Percentiles rank a stretch among this genome's conserved stretches.
Conservation (phyloP, 2,797 vertebrate species). For the Sebastes taczanowskii region DNA sequence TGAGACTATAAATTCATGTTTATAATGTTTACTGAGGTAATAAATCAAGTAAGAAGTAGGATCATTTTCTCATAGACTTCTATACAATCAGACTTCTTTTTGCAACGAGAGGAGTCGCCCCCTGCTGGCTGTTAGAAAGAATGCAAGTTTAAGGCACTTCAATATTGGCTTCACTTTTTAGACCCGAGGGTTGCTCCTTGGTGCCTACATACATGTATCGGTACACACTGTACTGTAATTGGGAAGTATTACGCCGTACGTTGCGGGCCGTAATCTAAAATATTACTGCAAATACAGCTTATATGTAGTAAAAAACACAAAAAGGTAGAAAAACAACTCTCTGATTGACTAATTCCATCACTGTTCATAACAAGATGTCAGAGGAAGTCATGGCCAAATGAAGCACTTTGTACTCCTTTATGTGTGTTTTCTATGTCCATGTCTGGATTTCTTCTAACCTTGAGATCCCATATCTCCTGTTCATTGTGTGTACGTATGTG, state of each 20-base stretch:
- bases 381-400: conserved; percentile 20
- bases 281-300: not conserved
- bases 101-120: not conserved
- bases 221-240: not conserved
- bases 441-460: conserved; percentile 42
- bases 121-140: not conserved
- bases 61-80: no score
- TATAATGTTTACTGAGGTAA: rapidly evolving
- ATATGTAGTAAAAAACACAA: not conserved
- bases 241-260: not conserved
- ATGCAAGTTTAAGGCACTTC: not conserved
- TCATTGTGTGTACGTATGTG: conserved; percentile 5
- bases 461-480: conserved; percentile 25
- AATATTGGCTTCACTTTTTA: not conserved
- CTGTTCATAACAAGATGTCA: conserved; percentile 23
- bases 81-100: not conserved
- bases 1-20: no score
- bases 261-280: not conserved
- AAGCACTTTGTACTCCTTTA: conserved; percentile 4
- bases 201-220: not conserved
- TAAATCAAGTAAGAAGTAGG: no score
- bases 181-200: not conserved
- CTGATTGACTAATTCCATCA: conserved; percentile 3
- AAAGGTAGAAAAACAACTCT: not conserved
- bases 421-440: conserved; percentile 2